Evolutionary conservation across 2,888 invertebrate genomes (phyloP).

Genomic region (Enoplolaimus lenunculus): DNA sequence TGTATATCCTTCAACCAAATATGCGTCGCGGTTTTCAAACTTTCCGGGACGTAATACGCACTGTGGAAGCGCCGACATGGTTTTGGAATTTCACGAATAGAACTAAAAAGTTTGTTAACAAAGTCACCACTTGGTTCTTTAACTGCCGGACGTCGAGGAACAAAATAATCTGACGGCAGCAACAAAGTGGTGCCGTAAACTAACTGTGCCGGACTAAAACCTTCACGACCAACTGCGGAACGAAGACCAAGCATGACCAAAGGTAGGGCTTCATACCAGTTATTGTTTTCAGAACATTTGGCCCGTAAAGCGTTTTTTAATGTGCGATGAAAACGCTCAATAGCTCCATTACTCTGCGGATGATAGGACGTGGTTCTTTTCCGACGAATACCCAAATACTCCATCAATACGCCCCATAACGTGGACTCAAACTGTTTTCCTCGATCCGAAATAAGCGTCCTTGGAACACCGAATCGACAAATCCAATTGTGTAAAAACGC

Average conservation of each 20-base stretch:
- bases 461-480: background rate
- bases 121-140: background rate
- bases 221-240: background rate
- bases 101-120: background rate
- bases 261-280: conserved; percentile 6
- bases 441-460: background rate
- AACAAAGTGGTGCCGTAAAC: background rate
- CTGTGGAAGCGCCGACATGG: background rate
- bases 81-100: background rate
- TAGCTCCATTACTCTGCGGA: conserved; percentile 6
- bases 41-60: conserved; percentile 4
- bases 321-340: conserved; percentile 8
- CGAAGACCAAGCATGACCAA: conserved; percentile 6
- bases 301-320: conserved; percentile 6
- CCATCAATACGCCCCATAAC: background rate
- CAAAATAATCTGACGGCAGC: background rate
- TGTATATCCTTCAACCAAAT: conserved; percentile 9
- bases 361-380: conserved; percentile 3
- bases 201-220: background rate
- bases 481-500: background rate
- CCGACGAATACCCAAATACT: background rate
- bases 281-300: background rate
- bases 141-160: background rate
- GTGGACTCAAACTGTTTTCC: conserved; percentile 8
- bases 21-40: background rate